Evolutionary conservation across 2,888 invertebrate genomes (phyloP).

Genomic region (Trissonchulus latispiculum): DNA sequence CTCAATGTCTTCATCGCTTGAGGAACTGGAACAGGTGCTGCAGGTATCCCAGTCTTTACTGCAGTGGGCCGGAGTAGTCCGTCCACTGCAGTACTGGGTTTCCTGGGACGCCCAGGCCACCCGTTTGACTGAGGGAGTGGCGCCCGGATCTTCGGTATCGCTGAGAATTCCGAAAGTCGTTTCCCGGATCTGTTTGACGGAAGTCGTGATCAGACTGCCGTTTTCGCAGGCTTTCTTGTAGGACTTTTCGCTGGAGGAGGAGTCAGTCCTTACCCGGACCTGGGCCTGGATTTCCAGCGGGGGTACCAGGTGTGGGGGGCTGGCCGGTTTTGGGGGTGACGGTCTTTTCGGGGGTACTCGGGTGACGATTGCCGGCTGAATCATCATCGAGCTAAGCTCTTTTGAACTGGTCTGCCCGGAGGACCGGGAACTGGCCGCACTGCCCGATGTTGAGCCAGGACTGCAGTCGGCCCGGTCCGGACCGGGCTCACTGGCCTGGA

Average conservation of each 20-base stretch:
- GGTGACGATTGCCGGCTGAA: too few species aligned
- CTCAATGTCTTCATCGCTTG: background rate
- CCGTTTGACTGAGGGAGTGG: background rate
- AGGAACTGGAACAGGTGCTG: background rate
- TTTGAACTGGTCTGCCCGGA: background rate
- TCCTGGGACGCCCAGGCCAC: too few species aligned
- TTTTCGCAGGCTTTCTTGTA: slow-evolving; percentile 17
- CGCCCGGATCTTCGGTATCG: background rate
- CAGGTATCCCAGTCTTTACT: background rate
- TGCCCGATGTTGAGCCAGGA: background rate
- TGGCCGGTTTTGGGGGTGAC: background rate
- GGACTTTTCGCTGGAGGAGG: background rate
- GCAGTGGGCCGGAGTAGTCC: background rate
- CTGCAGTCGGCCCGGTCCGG: background rate
- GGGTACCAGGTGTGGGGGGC: background rate
- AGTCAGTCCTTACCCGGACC: background rate
- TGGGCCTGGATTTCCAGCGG: background rate
- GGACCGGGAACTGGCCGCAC: background rate
- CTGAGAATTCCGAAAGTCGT: background rate
- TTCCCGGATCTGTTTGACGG: background rate
- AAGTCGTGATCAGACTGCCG: slow-evolving; percentile 1
- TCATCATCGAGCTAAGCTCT: too few species aligned
- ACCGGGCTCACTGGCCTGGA: background rate
- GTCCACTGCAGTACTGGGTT: too few species aligned
- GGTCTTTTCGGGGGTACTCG: too few species aligned